Evolutionary conservation across 2,113 vertebrate species (phyloP).

Genomic region (Eptesicus fuscus): DNA sequence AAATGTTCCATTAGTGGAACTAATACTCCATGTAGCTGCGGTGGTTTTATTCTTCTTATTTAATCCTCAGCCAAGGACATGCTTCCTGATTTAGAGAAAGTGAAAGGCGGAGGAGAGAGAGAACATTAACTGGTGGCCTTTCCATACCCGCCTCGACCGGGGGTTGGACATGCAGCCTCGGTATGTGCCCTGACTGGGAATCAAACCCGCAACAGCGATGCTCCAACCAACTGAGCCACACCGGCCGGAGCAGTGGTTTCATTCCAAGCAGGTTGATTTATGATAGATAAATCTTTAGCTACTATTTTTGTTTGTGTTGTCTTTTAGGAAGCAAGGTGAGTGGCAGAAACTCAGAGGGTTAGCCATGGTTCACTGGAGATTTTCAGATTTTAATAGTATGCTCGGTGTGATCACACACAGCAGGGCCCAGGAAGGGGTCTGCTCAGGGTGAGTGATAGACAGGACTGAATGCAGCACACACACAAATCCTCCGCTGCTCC

Average conservation of each 20-base stretch:
- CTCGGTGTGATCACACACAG: neutral
- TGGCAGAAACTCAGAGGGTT: neutral
- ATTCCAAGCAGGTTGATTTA: neutral
- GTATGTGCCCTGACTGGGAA: no score
- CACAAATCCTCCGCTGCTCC: neutral
- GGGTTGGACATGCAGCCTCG: no score
- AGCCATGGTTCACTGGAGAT: rapidly evolving
- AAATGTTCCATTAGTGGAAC: neutral
- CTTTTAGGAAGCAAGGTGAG: neutral
- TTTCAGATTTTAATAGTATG: neutral
- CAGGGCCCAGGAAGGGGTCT: neutral
- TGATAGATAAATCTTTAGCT: neutral
- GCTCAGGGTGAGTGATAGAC: no score
- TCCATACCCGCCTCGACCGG: no score
- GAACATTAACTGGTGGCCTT: no score
- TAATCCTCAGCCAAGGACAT: no score
- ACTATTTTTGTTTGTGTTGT: neutral
- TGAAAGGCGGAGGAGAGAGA: no score
- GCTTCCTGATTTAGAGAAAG: no score
- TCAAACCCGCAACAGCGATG: no score
- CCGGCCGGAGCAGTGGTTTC: neutral
- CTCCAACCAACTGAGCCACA: no score
- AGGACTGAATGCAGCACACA: neutral
- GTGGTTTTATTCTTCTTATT: neutral
- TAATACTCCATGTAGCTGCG: neutral